Conservation (phyloP, 1,140 invertebrate genomes). For the Capitella teleta region DNA sequence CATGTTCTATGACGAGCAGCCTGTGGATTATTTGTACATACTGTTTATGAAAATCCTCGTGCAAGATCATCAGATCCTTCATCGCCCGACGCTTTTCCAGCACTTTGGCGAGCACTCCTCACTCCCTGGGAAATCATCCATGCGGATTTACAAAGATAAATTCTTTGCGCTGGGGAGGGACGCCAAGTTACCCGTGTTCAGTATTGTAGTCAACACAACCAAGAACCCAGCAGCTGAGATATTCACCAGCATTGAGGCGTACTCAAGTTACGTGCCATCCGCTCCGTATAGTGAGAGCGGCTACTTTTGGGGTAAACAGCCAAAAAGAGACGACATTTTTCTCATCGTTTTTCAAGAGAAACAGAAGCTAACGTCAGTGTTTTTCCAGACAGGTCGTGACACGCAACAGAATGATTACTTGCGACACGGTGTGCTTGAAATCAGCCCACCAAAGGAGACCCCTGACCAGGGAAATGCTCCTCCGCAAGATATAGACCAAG, state of each 20-base stretch:
- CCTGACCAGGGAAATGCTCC: too few species aligned
- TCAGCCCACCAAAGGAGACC: background rate
- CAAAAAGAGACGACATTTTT: background rate
- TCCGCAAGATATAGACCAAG: too few species aligned
- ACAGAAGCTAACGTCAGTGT: background rate
- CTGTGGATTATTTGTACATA: conserved; percentile 31
- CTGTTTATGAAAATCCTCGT: conserved; percentile 18
- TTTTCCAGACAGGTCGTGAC: background rate
- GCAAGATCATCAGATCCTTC: conserved; percentile 15
- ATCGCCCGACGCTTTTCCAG: conserved; percentile 32
- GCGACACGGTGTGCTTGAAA: background rate
- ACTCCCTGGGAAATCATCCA: conserved; percentile 8
- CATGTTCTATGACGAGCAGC: conserved; percentile 29
- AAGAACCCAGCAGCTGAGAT: background rate
- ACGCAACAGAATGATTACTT: background rate
- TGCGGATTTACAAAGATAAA: conserved; percentile 11
- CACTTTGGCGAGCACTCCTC: conserved; percentile 35
- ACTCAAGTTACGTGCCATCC: background rate
- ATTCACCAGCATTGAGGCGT: background rate
- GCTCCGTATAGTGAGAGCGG: background rate
- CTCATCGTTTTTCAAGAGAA: background rate
- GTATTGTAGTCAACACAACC: too few species aligned
- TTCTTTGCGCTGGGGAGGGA: background rate
- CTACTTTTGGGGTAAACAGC: background rate
- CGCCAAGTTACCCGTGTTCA: too few species aligned